Percentiles rank a stretch among this genome's conserved stretches.
phyloP scores from a whole-genome alignment of 2,888 invertebrate genomes.

The Luffia ferchaultella region DNA sequence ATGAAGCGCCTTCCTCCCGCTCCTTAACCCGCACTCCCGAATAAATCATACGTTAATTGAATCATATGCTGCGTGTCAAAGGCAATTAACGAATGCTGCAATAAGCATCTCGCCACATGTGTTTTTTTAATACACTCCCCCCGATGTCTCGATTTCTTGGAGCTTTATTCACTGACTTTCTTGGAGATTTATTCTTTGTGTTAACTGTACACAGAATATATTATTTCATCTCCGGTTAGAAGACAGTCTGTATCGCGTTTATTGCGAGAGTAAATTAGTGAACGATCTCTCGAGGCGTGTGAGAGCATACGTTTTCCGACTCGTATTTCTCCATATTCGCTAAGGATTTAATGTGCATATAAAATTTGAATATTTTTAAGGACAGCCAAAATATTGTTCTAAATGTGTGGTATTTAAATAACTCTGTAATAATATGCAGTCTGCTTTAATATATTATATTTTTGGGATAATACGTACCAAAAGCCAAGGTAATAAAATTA shows the following conservation, averaged over 20 bases:
- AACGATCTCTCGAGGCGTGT: background rate
- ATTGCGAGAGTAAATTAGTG: background rate
- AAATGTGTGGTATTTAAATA: no score
- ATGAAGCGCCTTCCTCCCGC: constrained; percentile 35
- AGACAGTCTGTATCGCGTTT: background rate
- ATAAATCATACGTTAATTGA: constrained; percentile 66
- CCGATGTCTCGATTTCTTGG: constrained; percentile 43
- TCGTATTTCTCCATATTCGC: background rate
- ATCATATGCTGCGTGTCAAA: constrained; percentile 66
- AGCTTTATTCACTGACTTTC: no score
- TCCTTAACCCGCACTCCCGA: constrained; percentile 28
- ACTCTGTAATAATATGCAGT: no score
- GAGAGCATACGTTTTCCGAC: background rate
- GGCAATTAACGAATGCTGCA: constrained; percentile 62
- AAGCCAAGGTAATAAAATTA: no score
- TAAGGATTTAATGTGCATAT: no score
- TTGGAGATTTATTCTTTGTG: no score
- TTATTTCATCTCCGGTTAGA: no score
- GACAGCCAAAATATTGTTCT: no score
- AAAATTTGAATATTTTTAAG: no score
- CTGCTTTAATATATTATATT: no score
- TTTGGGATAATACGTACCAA: no score
- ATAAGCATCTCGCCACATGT: constrained; percentile 63
- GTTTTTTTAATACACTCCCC: constrained; percentile 57
- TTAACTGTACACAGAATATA: no score